These are phyloP conservation scores for Tapirus terrestris DNA, from an alignment of 2,113 vertebrate species.

Conservation along the genomic window DNA sequence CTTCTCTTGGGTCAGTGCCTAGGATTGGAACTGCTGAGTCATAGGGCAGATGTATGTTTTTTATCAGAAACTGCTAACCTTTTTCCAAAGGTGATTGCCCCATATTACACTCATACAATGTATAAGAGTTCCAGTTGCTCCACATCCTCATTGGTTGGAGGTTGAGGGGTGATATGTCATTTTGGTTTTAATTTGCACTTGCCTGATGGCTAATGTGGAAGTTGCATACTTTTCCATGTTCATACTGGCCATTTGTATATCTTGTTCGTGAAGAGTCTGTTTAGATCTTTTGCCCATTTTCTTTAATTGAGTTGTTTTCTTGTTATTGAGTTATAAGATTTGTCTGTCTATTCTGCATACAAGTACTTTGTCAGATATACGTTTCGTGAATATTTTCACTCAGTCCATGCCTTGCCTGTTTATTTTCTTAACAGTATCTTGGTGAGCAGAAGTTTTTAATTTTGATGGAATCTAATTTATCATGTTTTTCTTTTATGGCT, in stretches of 20 bases:
- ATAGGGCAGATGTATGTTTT: not conserved
- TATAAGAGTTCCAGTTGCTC: not conserved
- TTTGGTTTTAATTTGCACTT: not conserved
- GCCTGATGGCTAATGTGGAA: not conserved
- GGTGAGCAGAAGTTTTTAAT: constrained; percentile 22
- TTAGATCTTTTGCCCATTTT: not conserved
- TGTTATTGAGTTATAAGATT: not conserved
- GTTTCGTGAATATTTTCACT: constrained; percentile 33
- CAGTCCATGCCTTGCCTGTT: not conserved
- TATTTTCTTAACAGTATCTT: constrained; percentile 36
- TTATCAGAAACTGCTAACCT: not conserved
- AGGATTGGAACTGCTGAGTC: not conserved
- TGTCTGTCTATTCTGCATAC: not conserved
- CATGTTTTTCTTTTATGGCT: not conserved
- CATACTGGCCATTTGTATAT: not conserved
- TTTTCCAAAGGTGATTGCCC: not conserved
- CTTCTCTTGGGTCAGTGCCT: constrained; percentile 13
- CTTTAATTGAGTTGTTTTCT: not conserved
- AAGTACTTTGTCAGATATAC: constrained; percentile 2
- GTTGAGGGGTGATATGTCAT: not conserved
- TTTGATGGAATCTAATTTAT: not conserved
- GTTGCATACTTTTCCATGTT: not conserved
- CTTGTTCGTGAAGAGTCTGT: not conserved
- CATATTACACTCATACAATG: not conserved
- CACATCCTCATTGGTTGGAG: not conserved